Percentiles rank a stretch among this genome's conserved stretches.
Evolutionary conservation across 2,113 vertebrate species (phyloP).

Genomic region (Delphinapterus leucas): DNA sequence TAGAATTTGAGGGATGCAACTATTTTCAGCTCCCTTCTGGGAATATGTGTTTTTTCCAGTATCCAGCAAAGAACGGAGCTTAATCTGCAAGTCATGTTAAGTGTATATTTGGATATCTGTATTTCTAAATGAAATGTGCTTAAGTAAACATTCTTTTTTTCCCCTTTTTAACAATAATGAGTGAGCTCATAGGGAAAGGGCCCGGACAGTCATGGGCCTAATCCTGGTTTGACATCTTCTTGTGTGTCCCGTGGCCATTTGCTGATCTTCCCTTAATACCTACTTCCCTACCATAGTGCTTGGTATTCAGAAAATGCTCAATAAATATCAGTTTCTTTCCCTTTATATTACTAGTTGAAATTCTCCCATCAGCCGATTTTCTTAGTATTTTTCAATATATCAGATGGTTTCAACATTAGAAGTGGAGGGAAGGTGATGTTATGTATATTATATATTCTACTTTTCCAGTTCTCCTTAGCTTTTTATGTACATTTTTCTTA

Average conservation of each 20-base stretch:
- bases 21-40: slow-evolving; percentile 6
- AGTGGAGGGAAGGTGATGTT: neutral
- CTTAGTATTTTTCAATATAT: slow-evolving; percentile 23
- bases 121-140: slow-evolving; percentile 7
- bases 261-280: neutral
- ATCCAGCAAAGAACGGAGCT: neutral
- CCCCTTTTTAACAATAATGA: neutral
- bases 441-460: neutral
- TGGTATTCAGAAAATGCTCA: neutral
- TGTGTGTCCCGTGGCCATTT: neutral
- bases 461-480: neutral
- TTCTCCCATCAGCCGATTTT: neutral
- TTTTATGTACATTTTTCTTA: neutral
- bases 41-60: neutral
- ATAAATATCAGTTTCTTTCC: neutral
- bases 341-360: neutral
- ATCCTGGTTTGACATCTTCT: neutral
- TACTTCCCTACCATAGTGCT: neutral
- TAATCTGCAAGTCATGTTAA: slow-evolving; percentile 2
- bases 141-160: slow-evolving; percentile 12
- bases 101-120: slow-evolving; percentile 17
- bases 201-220: neutral
- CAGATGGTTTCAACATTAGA: neutral
- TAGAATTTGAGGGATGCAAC: neutral
- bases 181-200: neutral